Percentiles rank a stretch among this genome's conserved stretches.
Evolutionary conservation across 2,888 invertebrate species (phyloP).

Genomic region (Herminia tarsipennalis): DNA sequence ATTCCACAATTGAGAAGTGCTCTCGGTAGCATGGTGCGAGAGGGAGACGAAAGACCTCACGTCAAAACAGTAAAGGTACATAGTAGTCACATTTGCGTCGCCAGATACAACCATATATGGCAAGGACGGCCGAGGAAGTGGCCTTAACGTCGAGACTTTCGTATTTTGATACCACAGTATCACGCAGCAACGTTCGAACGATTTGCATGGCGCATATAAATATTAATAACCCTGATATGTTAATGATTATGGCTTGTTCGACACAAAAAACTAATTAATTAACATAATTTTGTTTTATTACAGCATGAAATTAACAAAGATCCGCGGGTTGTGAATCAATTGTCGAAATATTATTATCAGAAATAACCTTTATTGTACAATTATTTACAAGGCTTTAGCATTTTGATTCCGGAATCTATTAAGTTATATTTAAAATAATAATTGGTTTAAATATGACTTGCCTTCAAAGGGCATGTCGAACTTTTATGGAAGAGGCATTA

Average conservation of each 20-base stretch:
- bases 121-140: conserved; percentile 64
- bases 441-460: too few relatives aligned
- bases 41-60: conserved; percentile 33
- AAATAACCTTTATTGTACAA: too few relatives aligned
- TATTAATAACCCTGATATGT: conserved; percentile 25
- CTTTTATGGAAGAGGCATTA: too few relatives aligned
- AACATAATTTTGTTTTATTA: conserved; percentile 14
- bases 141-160: conserved; percentile 60
- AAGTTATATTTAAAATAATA: too few relatives aligned
- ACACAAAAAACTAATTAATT: conserved; percentile 26
- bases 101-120: conserved; percentile 67
- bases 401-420: too few relatives aligned
- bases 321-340: neutral
- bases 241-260: conserved; percentile 18
- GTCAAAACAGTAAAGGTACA: conserved; percentile 40
- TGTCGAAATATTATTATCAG: neutral
- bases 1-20: conserved; percentile 17
- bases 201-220: conserved; percentile 30
- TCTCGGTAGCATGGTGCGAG: conserved; percentile 25
- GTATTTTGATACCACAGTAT: conserved; percentile 46
- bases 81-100: conserved; percentile 46
- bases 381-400: too few relatives aligned
- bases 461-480: too few relatives aligned
- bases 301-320: neutral
- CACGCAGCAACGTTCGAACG: conserved; percentile 23